Conservation (phyloP, 2,888 invertebrate species). For the Chymomyza fuscimana region DNA sequence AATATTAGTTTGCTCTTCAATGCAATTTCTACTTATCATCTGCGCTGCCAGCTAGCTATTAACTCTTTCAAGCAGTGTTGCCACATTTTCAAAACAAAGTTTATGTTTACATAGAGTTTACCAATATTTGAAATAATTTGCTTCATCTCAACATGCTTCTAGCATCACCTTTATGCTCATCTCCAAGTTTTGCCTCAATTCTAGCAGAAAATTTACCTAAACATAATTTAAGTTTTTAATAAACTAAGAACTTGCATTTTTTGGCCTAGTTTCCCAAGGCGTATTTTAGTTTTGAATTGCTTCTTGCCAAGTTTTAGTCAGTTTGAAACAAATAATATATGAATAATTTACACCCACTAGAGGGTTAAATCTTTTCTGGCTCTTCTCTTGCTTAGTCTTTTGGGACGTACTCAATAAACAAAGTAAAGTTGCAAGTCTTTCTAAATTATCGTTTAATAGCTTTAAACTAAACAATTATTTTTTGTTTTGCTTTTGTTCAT, state of each 20-base stretch:
- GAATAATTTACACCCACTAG: not conserved
- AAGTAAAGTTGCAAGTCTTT: conserved; percentile 36
- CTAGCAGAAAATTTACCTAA: not conserved
- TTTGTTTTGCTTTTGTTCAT: conserved; percentile 38
- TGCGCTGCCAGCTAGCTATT: too few species aligned
- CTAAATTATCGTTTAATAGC: not conserved
- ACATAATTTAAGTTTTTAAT: not conserved
- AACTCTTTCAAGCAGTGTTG: too few species aligned
- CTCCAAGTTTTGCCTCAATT: not conserved
- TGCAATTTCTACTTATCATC: too few species aligned
- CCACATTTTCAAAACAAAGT: too few species aligned
- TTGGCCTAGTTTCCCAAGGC: not conserved
- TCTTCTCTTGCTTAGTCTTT: conserved; percentile 33
- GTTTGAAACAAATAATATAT: not conserved
- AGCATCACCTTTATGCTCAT: not conserved
- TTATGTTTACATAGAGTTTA: not conserved
- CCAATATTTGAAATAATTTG: not conserved
- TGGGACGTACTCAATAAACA: conserved; percentile 23
- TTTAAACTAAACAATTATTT: conserved; percentile 8
- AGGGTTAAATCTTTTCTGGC: not conserved
- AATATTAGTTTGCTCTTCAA: too few species aligned
- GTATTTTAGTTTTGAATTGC: not conserved
- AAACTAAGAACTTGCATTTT: not conserved
- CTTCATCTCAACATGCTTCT: not conserved
- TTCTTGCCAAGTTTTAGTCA: not conserved